phyloP scores from a whole-genome alignment of 2,113 vertebrate species.

The Oryzias woworae region DNA sequence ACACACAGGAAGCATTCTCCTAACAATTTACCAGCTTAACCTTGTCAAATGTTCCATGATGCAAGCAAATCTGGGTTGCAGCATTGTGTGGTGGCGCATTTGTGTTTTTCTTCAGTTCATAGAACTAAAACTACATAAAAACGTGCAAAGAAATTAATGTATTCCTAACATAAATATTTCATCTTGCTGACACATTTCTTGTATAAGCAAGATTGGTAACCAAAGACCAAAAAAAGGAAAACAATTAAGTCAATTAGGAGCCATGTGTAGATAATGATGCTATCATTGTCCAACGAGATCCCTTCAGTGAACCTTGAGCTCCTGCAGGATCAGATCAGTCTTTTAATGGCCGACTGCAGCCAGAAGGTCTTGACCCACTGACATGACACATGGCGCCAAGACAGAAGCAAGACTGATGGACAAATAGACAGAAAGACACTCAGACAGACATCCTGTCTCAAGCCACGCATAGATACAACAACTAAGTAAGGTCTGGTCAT shows the following conservation, averaged over 20 bases:
- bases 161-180: too few species aligned
- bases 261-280: conserved; percentile 60
- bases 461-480: conserved; percentile 72
- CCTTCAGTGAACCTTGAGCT: conserved; percentile 28
- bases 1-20: conserved; percentile 64
- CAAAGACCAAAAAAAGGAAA: conserved; percentile 7
- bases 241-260: conserved; percentile 18
- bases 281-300: conserved; percentile 41
- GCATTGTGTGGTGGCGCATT: conserved; percentile 1
- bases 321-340: conserved; percentile 59
- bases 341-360: conserved; percentile 35
- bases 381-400: conserved; percentile 48
- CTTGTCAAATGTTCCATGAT: conserved; percentile 82
- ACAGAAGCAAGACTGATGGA: conserved; percentile 56
- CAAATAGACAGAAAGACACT: conserved; percentile 62
- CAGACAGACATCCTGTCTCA: conserved; percentile 66
- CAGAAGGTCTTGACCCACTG: conserved; percentile 46
- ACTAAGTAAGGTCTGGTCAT: conserved; percentile 73
- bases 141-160: background rate
- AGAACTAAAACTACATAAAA: background rate
- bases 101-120: background rate
- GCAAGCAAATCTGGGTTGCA: conserved; percentile 59
- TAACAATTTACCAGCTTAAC: conserved; percentile 69
- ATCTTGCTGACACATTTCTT: background rate
- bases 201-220: background rate